Conservation (phyloP, 2,888 invertebrate genomes). For the Ormia ochracea region DNA sequence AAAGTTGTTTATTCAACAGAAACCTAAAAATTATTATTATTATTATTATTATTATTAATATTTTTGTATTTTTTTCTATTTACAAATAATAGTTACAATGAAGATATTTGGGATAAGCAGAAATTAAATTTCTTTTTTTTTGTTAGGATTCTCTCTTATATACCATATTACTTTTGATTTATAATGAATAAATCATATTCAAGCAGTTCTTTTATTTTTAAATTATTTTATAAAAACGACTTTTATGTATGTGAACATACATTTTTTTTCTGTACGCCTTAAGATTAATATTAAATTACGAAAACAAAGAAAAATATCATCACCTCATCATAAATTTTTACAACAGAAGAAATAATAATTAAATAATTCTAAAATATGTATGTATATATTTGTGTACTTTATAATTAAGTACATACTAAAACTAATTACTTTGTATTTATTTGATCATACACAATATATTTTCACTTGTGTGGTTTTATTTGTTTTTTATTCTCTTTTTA, state of each 20-base stretch:
- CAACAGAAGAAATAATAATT: neutral
- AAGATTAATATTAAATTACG: too few relatives aligned
- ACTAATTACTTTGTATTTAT: conserved; percentile 8
- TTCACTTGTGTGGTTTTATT: too few relatives aligned
- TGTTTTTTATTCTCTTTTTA: conserved; percentile 6
- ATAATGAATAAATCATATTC: neutral
- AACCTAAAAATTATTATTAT: neutral
- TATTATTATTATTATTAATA: too few relatives aligned
- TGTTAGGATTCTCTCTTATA: conserved; percentile 21
- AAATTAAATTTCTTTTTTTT: conserved; percentile 57
- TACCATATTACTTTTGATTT: neutral
- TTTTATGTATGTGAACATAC: neutral
- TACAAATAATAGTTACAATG: conserved; percentile 2
- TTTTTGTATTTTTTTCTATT: too few relatives aligned
- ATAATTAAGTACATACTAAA: conserved; percentile 35
- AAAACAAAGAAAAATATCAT: too few relatives aligned
- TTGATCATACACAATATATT: conserved; percentile 15
- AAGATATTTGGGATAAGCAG: conserved; percentile 28
- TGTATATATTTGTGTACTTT: neutral
- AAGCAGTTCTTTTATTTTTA: conserved; percentile 40
- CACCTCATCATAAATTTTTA: too few relatives aligned
- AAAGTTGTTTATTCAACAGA: neutral
- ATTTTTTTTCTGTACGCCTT: neutral
- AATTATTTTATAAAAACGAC: conserved; percentile 19
- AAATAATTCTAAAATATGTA: neutral